Conservation (phyloP, 1,140 invertebrate species). For the Pseudomyrmex gracilis region DNA sequence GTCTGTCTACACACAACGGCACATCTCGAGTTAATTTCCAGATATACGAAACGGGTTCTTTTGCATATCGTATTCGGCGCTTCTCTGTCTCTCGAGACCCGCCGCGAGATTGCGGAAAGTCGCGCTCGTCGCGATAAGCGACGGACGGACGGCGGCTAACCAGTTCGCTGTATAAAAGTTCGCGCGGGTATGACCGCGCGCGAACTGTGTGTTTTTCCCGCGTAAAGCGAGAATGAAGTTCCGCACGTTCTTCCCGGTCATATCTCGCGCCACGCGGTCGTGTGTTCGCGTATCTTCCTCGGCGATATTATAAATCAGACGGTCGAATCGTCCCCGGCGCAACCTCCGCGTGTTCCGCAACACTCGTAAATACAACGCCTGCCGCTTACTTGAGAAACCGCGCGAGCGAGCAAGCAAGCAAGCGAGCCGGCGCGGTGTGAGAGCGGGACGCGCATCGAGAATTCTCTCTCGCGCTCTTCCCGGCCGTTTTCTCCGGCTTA, state of each 20-base stretch:
- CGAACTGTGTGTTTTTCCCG: background rate
- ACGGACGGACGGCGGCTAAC: background rate
- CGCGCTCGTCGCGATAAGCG: constrained; percentile 17
- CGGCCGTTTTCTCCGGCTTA: background rate
- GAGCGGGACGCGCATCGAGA: no score
- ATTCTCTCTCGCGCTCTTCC: constrained; percentile 1
- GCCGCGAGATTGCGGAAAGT: constrained; percentile 9
- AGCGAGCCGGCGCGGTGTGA: background rate
- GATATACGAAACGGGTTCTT: constrained; percentile 35
- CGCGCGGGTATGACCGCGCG: background rate
- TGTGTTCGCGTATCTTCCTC: background rate
- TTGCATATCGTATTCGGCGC: constrained; percentile 5
- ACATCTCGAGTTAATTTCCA: constrained; percentile 28
- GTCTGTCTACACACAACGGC: constrained; percentile 56
- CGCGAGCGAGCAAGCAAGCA: background rate
- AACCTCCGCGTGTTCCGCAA: background rate
- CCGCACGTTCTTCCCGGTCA: background rate
- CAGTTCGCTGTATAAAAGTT: constrained; percentile 34
- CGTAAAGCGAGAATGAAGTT: background rate
- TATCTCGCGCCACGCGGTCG: constrained; percentile 32
- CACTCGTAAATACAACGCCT: constrained; percentile 11
- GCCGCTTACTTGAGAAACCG: constrained; percentile 4
- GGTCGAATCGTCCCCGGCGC: constrained; percentile 34
- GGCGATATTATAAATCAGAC: constrained; percentile 27
- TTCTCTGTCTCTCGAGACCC: background rate